These are phyloP conservation scores for Callorhinus ursinus DNA, from an alignment of 2,113 vertebrate genomes.

Conservation along the genomic window DNA sequence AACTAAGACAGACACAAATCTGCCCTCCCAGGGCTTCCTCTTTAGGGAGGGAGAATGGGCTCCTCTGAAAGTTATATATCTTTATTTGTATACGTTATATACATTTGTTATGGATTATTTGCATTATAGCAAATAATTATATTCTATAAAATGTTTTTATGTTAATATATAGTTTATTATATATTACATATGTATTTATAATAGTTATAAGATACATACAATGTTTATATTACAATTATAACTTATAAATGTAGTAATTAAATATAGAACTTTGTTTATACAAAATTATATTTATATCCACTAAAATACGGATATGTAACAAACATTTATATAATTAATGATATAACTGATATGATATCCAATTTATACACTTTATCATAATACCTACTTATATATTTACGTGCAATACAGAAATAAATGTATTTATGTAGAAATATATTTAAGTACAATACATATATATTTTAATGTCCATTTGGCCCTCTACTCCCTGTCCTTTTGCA, in stretches of 20 bases:
- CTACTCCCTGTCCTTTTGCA: background rate
- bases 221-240: background rate
- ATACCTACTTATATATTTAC: background rate
- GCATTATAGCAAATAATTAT: background rate
- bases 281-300: background rate
- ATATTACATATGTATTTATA: background rate
- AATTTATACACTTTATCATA: background rate
- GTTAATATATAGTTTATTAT: background rate
- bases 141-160: background rate
- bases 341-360: background rate
- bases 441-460: background rate
- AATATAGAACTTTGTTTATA: background rate
- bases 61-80: too few relatives aligned
- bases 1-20: too few relatives aligned
- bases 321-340: background rate
- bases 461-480: background rate
- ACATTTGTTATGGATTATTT: background rate
- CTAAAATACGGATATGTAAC: background rate
- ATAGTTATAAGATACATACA: background rate
- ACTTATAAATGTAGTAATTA: background rate
- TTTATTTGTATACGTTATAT: background rate
- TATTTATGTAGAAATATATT: background rate
- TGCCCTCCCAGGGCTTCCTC: rapidly evolving
- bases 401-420: background rate
- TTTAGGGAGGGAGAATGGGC: background rate